Conservation (phyloP, 2,888 invertebrate genomes). For the Nebria salina region DNA sequence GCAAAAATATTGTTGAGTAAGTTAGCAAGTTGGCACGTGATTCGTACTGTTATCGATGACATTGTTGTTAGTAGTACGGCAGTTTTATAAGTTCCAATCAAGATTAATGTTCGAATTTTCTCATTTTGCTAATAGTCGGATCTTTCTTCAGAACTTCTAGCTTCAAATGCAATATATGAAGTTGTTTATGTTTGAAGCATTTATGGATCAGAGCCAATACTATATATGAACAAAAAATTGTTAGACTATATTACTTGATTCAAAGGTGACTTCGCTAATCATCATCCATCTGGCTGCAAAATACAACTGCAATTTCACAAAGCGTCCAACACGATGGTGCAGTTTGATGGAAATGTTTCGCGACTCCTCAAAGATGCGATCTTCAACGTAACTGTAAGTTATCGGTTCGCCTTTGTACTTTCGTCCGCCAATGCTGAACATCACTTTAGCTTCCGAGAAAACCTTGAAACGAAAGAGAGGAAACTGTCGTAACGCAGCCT, state of each 20-base stretch:
- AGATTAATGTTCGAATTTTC: conserved; percentile 45
- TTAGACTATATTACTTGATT: conserved; percentile 70
- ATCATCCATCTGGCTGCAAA: conserved; percentile 89
- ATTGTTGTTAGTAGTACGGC: conserved; percentile 23
- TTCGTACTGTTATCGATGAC: conserved; percentile 14
- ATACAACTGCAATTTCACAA: conserved; percentile 79
- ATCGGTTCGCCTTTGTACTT: conserved; percentile 82
- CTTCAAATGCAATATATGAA: conserved; percentile 6
- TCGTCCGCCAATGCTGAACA: conserved; percentile 84
- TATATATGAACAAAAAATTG: not conserved
- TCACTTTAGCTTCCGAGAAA: conserved; percentile 81
- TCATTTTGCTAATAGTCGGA: conserved; percentile 44
- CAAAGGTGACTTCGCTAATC: conserved; percentile 89
- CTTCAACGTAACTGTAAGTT: conserved; percentile 76
- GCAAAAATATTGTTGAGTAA: conserved; percentile 28
- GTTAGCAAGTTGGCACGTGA: conserved; percentile 35
- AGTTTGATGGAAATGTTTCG: conserved; percentile 84
- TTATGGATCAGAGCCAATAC: not conserved
- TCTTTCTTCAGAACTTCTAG: conserved; percentile 21
- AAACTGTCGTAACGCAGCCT: conserved; percentile 1
- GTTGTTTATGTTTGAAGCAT: conserved; percentile 10
- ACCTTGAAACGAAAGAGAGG: conserved; percentile 65
- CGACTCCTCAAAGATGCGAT: conserved; percentile 81
- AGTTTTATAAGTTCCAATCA: conserved; percentile 44
- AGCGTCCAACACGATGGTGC: conserved; percentile 82